A percentile compares a stretch with the other conserved stretches of the same genome.
These are phyloP conservation scores for Bombus sibiricus DNA, from an alignment of 1,140 invertebrate genomes.

Conservation along the genomic window DNA sequence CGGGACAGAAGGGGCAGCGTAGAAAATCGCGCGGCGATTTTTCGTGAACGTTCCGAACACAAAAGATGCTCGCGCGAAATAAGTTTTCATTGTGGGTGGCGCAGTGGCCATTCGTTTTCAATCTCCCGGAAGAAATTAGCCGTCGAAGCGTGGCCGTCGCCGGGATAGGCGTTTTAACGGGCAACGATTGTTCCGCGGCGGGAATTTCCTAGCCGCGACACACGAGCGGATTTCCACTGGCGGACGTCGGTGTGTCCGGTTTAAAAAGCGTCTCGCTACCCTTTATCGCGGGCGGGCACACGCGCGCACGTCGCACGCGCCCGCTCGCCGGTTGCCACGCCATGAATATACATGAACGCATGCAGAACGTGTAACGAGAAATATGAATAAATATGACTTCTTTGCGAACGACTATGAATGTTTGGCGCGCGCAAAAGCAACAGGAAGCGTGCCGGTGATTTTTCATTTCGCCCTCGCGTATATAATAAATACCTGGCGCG, in stretches of 20 bases:
- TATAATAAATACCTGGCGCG: constrained; percentile 27
- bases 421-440: constrained; percentile 52
- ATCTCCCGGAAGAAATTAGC: constrained; percentile 32
- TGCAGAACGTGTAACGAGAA: constrained; percentile 57
- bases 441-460: constrained; percentile 45
- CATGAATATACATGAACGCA: constrained; percentile 62
- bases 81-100: constrained; percentile 14
- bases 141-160: constrained; percentile 2
- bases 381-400: constrained; percentile 60
- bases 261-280: constrained; percentile 3
- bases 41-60: background rate
- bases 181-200: background rate
- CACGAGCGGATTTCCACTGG: background rate
- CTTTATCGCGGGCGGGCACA: constrained; percentile 36
- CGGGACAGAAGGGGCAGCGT: background rate
- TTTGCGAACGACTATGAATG: constrained; percentile 54
- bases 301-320: constrained; percentile 20
- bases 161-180: constrained; percentile 12
- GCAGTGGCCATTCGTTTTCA: constrained; percentile 1
- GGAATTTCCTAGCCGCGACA: background rate
- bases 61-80: constrained; percentile 26
- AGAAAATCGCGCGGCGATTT: constrained; percentile 2
- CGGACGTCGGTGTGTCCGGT: background rate
- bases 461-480: constrained; percentile 50
- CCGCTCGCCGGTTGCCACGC: background rate